Evolutionary conservation across 2,888 invertebrate species (phyloP).

Genomic region (Megastigmus dorsalis): DNA sequence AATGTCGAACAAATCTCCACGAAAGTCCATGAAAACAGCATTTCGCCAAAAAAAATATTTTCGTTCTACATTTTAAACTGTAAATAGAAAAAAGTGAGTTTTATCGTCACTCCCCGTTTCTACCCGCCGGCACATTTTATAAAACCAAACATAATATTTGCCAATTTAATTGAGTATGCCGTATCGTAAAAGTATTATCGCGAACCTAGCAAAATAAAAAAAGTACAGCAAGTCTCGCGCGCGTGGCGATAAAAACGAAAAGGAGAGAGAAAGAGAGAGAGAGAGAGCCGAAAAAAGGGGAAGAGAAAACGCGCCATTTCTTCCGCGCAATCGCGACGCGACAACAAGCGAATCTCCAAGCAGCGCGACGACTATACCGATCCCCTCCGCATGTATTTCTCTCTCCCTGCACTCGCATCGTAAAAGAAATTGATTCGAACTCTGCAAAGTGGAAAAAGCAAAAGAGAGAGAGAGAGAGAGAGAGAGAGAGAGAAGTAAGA

Average conservation of each 20-base stretch:
- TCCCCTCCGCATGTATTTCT: slow-evolving; percentile 40
- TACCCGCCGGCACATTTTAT: too few relatives aligned
- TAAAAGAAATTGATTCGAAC: slow-evolving; percentile 53
- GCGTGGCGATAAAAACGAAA: too few relatives aligned
- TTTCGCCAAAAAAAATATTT: too few relatives aligned
- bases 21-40: too few relatives aligned
- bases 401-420: slow-evolving; percentile 32
- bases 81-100: too few relatives aligned
- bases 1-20: too few relatives aligned
- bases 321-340: slow-evolving; percentile 24
- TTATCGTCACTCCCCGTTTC: too few relatives aligned
- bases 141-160: too few relatives aligned
- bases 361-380: not conserved
- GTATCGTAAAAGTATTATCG: not conserved
- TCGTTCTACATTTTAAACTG: too few relatives aligned
- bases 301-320: too few relatives aligned
- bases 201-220: not conserved
- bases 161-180: not conserved
- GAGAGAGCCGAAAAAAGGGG: not conserved
- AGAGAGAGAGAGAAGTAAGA: slow-evolving; percentile 25
- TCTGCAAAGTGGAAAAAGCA: slow-evolving; percentile 18
- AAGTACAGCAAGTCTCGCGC: too few relatives aligned
- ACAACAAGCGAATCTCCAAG: slow-evolving; percentile 24
- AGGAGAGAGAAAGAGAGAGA: too few relatives aligned
- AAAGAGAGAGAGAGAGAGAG: slow-evolving; percentile 12